Percentiles rank a stretch among this genome's conserved stretches.
Conservation (phyloP, 2,888 invertebrate species). For the Nemapogon koenigi region DNA sequence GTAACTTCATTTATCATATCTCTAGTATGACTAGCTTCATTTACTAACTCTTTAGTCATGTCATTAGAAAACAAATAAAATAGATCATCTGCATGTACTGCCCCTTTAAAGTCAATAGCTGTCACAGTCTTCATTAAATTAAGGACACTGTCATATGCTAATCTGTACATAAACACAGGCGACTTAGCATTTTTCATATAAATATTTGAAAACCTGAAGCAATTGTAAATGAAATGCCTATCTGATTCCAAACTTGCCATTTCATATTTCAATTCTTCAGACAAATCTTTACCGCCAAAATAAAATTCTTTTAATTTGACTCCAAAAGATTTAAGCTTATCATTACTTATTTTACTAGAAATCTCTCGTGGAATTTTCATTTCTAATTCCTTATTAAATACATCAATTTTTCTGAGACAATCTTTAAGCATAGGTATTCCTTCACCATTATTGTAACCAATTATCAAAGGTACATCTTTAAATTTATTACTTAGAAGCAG, state of each 20-base stretch:
- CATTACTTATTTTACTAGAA: conserved; percentile 20
- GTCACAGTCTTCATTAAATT: conserved; percentile 30
- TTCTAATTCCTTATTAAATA: conserved; percentile 26
- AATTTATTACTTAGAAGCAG: conserved; percentile 25
- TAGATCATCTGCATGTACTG: conserved; percentile 44
- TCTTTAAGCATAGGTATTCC: conserved; percentile 27
- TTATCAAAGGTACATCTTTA: conserved; percentile 30
- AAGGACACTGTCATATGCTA: conserved; percentile 33
- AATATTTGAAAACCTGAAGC: conserved; percentile 29
- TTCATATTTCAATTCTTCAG: conserved; percentile 31
- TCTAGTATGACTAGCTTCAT: conserved; percentile 23
- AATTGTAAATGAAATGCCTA: conserved; percentile 14
- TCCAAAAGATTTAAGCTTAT: conserved; percentile 24
- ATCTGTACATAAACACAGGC: conserved; percentile 32
- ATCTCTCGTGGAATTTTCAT: conserved; percentile 31
- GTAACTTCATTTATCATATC: conserved; percentile 29
- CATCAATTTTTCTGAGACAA: conserved; percentile 22
- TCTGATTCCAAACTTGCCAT: conserved; percentile 25
- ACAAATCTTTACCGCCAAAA: conserved; percentile 24
- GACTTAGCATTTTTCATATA: conserved; percentile 20
- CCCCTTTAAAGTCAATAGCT: conserved; percentile 28
- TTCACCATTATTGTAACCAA: conserved; percentile 37
- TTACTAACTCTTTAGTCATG: conserved; percentile 26
- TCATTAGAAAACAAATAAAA: conserved; percentile 37
- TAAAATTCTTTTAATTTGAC: conserved; percentile 30